Evolutionary conservation across 2,113 vertebrate species (phyloP), one percentile per base, ranked within the genome.

Genomic region (Barnardius zonarius): DNA sequence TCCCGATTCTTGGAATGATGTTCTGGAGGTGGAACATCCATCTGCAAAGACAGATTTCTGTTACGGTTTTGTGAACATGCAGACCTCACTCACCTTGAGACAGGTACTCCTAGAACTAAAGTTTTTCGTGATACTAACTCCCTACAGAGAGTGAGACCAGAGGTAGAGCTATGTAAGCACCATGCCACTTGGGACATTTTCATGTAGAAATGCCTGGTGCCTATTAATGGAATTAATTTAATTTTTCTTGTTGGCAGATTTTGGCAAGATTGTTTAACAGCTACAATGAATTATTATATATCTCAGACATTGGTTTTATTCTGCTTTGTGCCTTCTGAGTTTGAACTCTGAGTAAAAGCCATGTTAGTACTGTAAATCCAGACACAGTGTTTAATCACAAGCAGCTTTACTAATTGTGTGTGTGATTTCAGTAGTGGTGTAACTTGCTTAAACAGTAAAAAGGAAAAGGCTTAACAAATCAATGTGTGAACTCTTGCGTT

Each of bases 391-490:
- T 88, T 94, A 73, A 91, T 93, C 63, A 72, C 61, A 83, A 83
- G 70, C 5, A 0, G 66, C 91, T 95, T 96, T 69, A 52, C 92
- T 92, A 91, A 84, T 79, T 86, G 72, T 63, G 37, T 73, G 41
- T 90, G 75, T 93, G 94, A 94, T 92, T 95, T 80, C 82, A 86
- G 51, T 30, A 85, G 83, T 30, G 73, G 24, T 95, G 72, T 83
- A 92, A 83, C 85, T 92, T 93, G 67, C 62, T 94, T 81, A 93
- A 95, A 79, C 54, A 76, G 55, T 68, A 83, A 86, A 92, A 89
- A 91, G 75, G 75, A 74, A 81, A 57, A 84, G 66, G 77, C 88
- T 95, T 95, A 90, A 82, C 54, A 80, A 80, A 78, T 90, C 57
- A 81, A 37, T 12, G 2, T 75, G 46, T 0, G 5, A 90, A 75